Evolutionary conservation across 2,888 invertebrate species (phyloP).

Genomic region (Orchesella flavescens): DNA sequence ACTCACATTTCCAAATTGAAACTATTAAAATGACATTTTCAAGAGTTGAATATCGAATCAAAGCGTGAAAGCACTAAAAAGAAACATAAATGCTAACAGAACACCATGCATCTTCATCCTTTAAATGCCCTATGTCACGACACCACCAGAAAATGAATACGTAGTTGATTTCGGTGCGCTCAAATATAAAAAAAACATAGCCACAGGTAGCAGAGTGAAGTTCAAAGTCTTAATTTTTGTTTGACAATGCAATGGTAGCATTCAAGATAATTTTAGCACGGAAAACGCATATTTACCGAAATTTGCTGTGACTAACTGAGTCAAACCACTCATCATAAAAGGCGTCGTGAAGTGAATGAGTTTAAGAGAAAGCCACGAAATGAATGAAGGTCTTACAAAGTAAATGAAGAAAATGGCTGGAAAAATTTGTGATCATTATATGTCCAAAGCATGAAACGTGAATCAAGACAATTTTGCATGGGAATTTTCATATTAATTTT

Average conservation of each 20-base stretch:
- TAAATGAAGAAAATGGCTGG: conserved; percentile 64
- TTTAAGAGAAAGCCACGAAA: conserved; percentile 30
- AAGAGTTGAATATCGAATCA: conserved; percentile 27
- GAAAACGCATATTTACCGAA: conserved; percentile 15
- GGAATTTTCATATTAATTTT: conserved; percentile 60
- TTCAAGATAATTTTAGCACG: conserved; percentile 16
- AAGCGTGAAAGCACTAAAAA: conserved; percentile 34
- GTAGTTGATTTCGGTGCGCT: not conserved
- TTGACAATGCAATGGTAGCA: conserved; percentile 18
- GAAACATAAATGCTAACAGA: not conserved
- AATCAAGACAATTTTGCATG: conserved; percentile 69
- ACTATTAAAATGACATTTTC: not conserved
- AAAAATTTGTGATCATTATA: conserved; percentile 63
- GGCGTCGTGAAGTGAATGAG: conserved; percentile 22
- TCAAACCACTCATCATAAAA: conserved; percentile 3
- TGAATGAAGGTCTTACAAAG: not conserved
- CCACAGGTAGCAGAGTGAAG: conserved; percentile 21
- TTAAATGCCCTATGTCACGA: conserved; percentile 12
- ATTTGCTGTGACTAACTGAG: conserved; percentile 49
- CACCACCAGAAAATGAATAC: not conserved
- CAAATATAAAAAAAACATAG: conserved; percentile 23
- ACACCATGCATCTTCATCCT: not conserved
- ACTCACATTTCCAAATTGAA: too few species aligned
- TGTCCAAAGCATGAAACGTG: conserved; percentile 68
- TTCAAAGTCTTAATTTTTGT: conserved; percentile 50